These are phyloP conservation scores for Allobates femoralis DNA, from an alignment of 2,797 vertebrate species.

Conservation along the genomic window DNA sequence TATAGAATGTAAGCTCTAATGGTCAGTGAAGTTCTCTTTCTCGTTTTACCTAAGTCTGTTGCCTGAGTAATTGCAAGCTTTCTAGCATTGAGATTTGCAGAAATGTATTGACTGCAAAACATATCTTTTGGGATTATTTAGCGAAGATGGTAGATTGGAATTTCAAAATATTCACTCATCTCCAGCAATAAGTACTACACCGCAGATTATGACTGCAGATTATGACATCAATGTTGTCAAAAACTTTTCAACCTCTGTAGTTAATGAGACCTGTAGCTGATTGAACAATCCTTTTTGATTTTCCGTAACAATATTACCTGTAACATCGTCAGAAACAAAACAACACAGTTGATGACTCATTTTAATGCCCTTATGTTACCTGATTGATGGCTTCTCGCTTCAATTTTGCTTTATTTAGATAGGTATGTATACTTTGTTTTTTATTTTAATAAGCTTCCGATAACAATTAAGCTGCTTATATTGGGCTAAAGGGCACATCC, in stretches of 20 bases:
- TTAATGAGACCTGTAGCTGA: neutral
- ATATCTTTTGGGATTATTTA: too few relatives aligned
- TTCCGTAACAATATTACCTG: neutral
- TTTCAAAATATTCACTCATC: too few relatives aligned
- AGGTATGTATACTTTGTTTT: slow-evolving; percentile 25
- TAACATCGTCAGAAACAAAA: slow-evolving; percentile 16
- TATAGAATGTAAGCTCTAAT: too few relatives aligned
- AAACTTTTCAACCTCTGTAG: neutral
- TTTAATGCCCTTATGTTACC: neutral
- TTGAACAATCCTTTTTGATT: neutral
- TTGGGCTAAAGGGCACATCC: slow-evolving; percentile 75
- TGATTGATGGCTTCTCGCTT: neutral
- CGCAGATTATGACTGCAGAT: neutral
- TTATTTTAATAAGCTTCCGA: slow-evolving; percentile 63
- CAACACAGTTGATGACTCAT: neutral
- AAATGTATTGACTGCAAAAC: too few relatives aligned
- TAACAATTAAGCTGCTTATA: slow-evolving; percentile 72
- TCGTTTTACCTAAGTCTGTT: too few relatives aligned
- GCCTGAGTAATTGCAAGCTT: too few relatives aligned
- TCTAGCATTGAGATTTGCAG: too few relatives aligned
- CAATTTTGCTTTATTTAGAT: slow-evolving; percentile 23
- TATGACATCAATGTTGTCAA: neutral
- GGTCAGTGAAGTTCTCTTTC: too few relatives aligned
- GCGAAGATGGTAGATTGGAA: too few relatives aligned
- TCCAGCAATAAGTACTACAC: neutral